A percentile compares a stretch with the other conserved stretches of the same genome.
Evolutionary conservation across 2,113 vertebrate species (phyloP).

Genomic region (Pterocles gutturalis): DNA sequence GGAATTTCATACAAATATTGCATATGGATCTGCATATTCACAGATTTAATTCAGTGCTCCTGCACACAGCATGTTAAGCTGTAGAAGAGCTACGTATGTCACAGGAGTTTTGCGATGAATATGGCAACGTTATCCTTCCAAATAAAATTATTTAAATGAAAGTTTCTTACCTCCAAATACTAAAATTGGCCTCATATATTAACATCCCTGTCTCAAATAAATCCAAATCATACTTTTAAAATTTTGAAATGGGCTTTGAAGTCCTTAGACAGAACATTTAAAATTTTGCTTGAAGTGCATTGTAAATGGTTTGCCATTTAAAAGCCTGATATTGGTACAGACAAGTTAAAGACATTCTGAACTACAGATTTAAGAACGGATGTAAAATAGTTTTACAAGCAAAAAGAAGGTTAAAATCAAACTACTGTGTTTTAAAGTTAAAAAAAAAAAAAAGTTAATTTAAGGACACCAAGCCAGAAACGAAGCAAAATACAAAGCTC

Average conservation of each 20-base stretch:
- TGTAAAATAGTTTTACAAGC: background rate
- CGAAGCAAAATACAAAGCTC: background rate
- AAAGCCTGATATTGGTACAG: background rate
- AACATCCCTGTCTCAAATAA: background rate
- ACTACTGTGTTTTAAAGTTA: no score
- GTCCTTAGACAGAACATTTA: background rate
- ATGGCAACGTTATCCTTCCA: background rate
- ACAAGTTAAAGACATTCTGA: background rate
- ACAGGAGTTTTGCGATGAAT: background rate
- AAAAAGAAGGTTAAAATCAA: no score
- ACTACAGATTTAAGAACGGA: background rate
- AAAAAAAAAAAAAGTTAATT: background rate
- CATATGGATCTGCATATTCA: background rate
- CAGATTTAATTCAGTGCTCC: background rate
- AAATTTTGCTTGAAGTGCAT: background rate
- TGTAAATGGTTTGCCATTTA: background rate
- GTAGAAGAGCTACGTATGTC: background rate
- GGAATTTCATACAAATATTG: background rate
- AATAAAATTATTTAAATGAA: background rate
- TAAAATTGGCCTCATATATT: background rate
- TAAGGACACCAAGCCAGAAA: background rate
- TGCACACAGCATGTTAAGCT: background rate
- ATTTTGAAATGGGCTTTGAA: background rate
- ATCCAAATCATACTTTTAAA: background rate
- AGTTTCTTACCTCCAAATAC: background rate